Base-by-base conservation (phyloP, 2,797 vertebrate genomes). In the Bothrops alternatus region DNA sequence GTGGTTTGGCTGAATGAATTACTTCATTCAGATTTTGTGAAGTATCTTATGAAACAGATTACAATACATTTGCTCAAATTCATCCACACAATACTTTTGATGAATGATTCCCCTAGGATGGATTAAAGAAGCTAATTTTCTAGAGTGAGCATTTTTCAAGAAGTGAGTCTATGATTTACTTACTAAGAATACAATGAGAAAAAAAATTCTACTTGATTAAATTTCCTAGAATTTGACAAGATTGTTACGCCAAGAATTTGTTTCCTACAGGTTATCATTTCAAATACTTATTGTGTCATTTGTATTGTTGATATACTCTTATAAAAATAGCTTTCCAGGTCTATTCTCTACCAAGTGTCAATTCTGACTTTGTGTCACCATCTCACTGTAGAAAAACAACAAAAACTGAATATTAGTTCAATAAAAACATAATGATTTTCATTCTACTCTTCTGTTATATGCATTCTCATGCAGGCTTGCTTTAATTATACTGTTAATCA, bases 31-130 rank as follows among this genome's bases (percentile, higher is more conserved):
- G 12, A 93, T 16, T 86, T 47, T 73, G n/a, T 47, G n/a, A 93
- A 47, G 2, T 93, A 1, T 73, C 65, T 25, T 42, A 87, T 32
- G 78, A 91, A 87, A 90, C 4, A 28, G 61, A 88, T 89, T 57
- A 89, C 55, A 89, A 90, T 92, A 69, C 88, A 86, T 94, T 90
- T 94, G 73, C 65, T 93, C 91, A 93, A 92, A 90, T 86, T 93
- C 89, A 92, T 94, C 92, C 91, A 53, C 60, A 92, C 93, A 94
- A 91, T 93, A 47, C 73, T 85, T 92, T 69, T 96, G 96, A 97
- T 95, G 93, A 95, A 69, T 56, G 82, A 89, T 88, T 93, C 93
- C 56, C 55, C 11, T 0, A 87, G 63, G 91, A 93, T 93, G 93
- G 73, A 91, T 53, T 93, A 93, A 94, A 94, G 78, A 63, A 53